Conservation (phyloP, 1,140 invertebrate genomes). For the Proctacanthus coquilletti region DNA sequence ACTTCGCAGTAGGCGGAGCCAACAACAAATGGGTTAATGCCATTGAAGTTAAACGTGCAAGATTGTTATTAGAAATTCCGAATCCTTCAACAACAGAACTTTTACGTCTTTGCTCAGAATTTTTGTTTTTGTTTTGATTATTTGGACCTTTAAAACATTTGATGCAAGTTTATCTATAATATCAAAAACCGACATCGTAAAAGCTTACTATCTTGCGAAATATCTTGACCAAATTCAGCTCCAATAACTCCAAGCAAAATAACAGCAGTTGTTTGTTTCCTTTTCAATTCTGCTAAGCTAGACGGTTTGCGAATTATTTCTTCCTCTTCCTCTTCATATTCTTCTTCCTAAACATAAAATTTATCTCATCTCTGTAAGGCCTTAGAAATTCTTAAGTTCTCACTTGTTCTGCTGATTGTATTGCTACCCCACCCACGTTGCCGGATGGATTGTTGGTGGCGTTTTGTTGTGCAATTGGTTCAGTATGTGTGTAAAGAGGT, state of each 20-base stretch:
- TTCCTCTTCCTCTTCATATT: slow-evolving; percentile 76
- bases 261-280: slow-evolving; percentile 94
- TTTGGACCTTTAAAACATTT: slow-evolving; percentile 13
- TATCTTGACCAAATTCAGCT: slow-evolving; percentile 92
- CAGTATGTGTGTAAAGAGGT: slow-evolving; percentile 67
- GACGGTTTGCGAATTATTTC: slow-evolving; percentile 63
- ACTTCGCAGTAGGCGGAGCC: slow-evolving; percentile 58
- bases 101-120: slow-evolving; percentile 47
- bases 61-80: slow-evolving; percentile 78
- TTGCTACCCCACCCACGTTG: slow-evolving; percentile 10
- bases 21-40: slow-evolving; percentile 89
- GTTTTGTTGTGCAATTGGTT: slow-evolving; percentile 43
- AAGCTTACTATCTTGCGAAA: slow-evolving; percentile 42
- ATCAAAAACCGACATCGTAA: no score
- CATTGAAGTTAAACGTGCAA: slow-evolving; percentile 82
- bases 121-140: slow-evolving; percentile 26
- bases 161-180: not conserved
- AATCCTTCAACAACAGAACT: slow-evolving; percentile 79
- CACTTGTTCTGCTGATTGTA: slow-evolving; percentile 12
- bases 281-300: slow-evolving; percentile 69
- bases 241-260: slow-evolving; percentile 94
- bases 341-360: slow-evolving; percentile 38
- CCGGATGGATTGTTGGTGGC: slow-evolving; percentile 31
- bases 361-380: no score
- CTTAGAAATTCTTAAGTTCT: no score